Conservation (phyloP, 2,888 invertebrate species). For the Amaurobius ferox region DNA sequence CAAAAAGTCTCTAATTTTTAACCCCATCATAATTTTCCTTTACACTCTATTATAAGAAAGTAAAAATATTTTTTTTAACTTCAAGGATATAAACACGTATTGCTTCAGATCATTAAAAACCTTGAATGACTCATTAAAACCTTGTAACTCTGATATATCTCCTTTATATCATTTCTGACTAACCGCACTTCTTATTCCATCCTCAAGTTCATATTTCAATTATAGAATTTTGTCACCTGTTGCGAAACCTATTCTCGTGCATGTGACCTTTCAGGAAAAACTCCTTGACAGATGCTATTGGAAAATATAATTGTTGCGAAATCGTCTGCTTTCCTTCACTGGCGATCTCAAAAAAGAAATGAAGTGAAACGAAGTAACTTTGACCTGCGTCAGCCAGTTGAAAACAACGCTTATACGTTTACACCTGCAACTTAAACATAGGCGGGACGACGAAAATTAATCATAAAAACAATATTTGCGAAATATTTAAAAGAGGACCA, state of each 20-base stretch:
- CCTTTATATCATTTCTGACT: no score
- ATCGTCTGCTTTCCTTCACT: conserved; percentile 2
- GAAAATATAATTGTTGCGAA: background rate
- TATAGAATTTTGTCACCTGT: background rate
- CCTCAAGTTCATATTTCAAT: background rate
- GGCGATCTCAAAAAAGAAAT: background rate
- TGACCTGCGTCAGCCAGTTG: background rate
- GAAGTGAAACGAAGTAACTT: background rate
- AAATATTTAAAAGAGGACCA: background rate
- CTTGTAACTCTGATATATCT: no score
- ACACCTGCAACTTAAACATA: background rate
- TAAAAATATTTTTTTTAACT: no score
- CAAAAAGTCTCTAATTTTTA: no score
- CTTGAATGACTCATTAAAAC: no score
- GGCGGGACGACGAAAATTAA: background rate
- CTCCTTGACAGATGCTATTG: background rate
- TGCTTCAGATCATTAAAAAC: no score
- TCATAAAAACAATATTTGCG: background rate
- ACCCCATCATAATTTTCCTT: no score
- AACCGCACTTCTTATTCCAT: background rate
- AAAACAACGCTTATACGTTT: background rate
- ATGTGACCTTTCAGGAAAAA: background rate
- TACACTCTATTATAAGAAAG: no score
- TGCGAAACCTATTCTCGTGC: background rate
- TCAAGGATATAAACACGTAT: no score